Evolutionary conservation across 2,797 vertebrate species (phyloP).

Genomic region (Coccyzus lansbergi): DNA sequence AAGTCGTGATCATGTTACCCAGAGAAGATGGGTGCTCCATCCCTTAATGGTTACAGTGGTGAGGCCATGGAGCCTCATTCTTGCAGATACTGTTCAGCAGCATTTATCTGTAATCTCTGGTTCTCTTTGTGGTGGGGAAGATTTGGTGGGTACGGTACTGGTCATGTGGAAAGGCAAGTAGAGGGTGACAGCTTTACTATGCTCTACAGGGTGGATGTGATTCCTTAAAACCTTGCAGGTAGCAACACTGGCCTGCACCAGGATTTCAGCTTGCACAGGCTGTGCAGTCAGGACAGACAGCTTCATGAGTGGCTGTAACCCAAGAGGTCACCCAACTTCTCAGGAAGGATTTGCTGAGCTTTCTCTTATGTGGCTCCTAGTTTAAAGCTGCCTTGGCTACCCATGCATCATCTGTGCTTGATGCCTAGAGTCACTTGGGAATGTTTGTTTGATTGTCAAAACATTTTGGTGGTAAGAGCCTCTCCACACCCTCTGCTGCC

Average conservation of each 20-base stretch:
- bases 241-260: background rate
- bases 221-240: background rate
- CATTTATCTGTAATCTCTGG: background rate
- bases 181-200: background rate
- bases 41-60: background rate
- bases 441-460: conserved; percentile 58
- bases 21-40: background rate
- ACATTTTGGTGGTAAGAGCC: conserved; percentile 34
- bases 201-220: background rate
- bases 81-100: background rate
- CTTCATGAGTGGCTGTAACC: background rate
- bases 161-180: background rate
- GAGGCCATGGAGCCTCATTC: background rate
- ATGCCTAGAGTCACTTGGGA: background rate
- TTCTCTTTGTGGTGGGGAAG: background rate
- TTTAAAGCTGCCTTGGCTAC: conserved; percentile 33
- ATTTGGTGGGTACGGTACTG: background rate
- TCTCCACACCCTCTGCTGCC: background rate
- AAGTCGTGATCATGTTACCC: background rate
- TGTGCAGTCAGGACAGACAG: conserved; percentile 3
- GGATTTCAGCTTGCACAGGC: background rate
- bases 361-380: conserved; percentile 5
- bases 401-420: background rate
- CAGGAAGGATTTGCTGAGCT: conserved; percentile 27
- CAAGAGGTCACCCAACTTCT: conserved; percentile 3